These are phyloP conservation scores for Vulpes ferrilata DNA, from an alignment of 2,113 vertebrate genomes.

Conservation along the genomic window DNA sequence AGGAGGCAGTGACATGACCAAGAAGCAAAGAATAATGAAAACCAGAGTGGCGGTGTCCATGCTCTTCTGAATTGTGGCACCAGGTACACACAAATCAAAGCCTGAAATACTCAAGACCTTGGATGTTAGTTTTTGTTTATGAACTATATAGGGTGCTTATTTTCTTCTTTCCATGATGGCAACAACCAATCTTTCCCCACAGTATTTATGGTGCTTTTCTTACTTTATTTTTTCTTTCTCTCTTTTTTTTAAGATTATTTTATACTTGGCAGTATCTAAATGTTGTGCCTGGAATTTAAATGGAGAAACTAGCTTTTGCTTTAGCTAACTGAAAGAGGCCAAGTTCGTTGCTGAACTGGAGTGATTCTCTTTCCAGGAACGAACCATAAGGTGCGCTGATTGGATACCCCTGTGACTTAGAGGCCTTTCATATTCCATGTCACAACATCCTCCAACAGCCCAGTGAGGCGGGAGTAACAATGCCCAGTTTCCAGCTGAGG, in stretches of 20 bases:
- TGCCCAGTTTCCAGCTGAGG: not conserved
- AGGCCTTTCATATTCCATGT: not conserved
- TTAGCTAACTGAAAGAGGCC: not conserved
- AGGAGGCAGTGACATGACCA: not conserved
- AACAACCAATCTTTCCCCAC: conserved; percentile 1
- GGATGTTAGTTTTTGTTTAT: not conserved
- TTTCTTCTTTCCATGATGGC: not conserved
- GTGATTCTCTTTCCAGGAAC: not conserved
- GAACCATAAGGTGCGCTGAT: rapidly evolving
- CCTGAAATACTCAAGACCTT: not conserved
- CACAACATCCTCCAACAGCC: rapidly evolving
- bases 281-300: conserved; percentile 34
- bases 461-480: rapidly evolving
- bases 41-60: rapidly evolving
- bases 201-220: conserved; percentile 39
- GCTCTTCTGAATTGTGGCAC: not conserved
- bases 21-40: not conserved
- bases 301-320: not conserved
- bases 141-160: not conserved
- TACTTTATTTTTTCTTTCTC: not conserved
- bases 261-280: conserved; percentile 26
- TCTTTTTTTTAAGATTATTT: conserved; percentile 14
- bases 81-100: not conserved
- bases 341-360: not conserved
- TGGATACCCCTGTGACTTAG: rapidly evolving